Evolutionary conservation across 1,140 invertebrate genomes (phyloP).

Genomic region (Papilio xuthus): DNA sequence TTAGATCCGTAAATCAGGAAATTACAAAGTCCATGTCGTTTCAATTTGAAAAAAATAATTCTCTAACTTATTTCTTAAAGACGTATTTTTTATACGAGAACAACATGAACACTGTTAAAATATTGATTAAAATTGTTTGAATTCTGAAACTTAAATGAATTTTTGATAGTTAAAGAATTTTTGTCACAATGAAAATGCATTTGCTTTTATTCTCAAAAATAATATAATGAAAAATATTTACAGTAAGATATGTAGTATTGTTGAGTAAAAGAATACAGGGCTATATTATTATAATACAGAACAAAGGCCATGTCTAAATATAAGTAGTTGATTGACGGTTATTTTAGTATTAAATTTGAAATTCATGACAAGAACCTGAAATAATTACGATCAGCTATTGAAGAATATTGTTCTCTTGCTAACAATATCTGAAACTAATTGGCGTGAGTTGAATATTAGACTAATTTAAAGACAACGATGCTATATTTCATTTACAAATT

Average conservation of each 20-base stretch:
- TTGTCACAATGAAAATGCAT: too few relatives aligned
- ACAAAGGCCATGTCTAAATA: neutral
- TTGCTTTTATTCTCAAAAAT: too few relatives aligned
- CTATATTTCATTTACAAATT: neutral
- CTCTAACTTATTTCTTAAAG: neutral
- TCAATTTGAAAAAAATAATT: neutral
- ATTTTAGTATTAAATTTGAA: neutral
- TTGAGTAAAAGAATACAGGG: neutral
- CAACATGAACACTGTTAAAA: too few relatives aligned
- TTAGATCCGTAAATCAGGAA: constrained; percentile 1
- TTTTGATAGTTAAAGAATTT: too few relatives aligned
- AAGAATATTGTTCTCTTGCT: neutral
- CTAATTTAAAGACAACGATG: neutral
- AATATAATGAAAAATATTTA: too few relatives aligned
- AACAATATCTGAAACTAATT: neutral
- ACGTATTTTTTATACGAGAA: neutral
- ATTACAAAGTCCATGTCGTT: neutral
- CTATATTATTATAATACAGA: neutral
- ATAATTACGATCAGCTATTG: neutral
- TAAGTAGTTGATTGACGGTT: neutral
- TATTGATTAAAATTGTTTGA: too few relatives aligned
- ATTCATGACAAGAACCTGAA: neutral
- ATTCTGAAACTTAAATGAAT: too few relatives aligned
- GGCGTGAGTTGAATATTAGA: neutral
- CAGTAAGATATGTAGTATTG: too few relatives aligned